Evolutionary conservation across 1,140 invertebrate species (phyloP).

Genomic region (Protaetia brevitarsis): DNA sequence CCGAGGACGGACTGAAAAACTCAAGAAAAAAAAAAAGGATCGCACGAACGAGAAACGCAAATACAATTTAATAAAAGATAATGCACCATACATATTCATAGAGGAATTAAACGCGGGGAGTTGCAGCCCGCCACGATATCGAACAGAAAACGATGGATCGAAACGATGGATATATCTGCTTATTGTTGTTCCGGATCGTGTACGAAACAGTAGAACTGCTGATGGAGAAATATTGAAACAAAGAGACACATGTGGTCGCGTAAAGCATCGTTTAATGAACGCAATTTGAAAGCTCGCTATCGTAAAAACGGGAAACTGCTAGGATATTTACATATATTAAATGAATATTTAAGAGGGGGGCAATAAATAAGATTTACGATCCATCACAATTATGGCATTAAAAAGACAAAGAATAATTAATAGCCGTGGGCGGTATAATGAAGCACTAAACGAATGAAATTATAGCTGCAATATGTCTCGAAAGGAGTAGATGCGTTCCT

Average conservation of each 20-base stretch:
- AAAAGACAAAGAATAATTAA: too few species aligned
- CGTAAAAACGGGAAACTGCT: too few species aligned
- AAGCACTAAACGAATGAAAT: too few species aligned
- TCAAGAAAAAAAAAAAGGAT: constrained; percentile 1
- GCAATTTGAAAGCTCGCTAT: too few species aligned
- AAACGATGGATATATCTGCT: background rate
- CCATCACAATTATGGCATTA: too few species aligned
- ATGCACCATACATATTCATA: constrained; percentile 17
- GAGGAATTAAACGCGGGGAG: background rate
- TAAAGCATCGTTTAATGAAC: background rate
- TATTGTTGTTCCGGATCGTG: background rate
- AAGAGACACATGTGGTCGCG: background rate
- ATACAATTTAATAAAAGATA: constrained; percentile 22
- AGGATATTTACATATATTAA: too few species aligned
- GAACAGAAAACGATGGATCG: background rate
- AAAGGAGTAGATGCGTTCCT: too few species aligned
- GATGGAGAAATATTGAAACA: background rate
- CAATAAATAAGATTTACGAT: too few species aligned
- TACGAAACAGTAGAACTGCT: background rate
- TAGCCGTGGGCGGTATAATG: too few species aligned
- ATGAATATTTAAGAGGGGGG: too few species aligned
- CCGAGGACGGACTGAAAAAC: too few species aligned
- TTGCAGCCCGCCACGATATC: background rate
- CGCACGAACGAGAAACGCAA: background rate
- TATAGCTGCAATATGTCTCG: too few species aligned